Evolutionary conservation across 2,113 vertebrate genomes (phyloP), one percentile per base, ranked within the genome.

Genomic region (Laticauda colubrina): DNA sequence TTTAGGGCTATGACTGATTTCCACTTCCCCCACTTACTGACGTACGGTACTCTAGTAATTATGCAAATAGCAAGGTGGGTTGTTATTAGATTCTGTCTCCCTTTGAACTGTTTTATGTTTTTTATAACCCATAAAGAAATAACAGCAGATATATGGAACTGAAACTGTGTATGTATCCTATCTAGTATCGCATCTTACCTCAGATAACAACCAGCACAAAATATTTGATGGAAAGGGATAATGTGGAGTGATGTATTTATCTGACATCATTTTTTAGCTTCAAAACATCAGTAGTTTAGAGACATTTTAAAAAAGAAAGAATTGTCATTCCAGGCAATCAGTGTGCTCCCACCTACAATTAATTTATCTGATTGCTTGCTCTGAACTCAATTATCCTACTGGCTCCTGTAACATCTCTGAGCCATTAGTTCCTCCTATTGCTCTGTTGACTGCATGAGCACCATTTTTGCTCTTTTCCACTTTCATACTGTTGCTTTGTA

Each of bases 341-440:
- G 64, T 87, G 54, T 93, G 45, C 11, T 43, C 81, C 34, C 5
- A 69, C 54, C 92, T 34, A 87, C 56, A 93, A 86, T 90, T 93
- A 93, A 90, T 90, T 87, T 93, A 1, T 64, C 55, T 87, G 54
- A 93, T 45, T 90, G 81, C 45, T 64, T 87, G 57, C 43, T 90
- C 54, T 90, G 75, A 93, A 93, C 81, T 34, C 89, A 93, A 86
- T 93, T 93, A 87, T 87, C 48, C 92, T 64, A 69, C 14, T 64
- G 56, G 45, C 81, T 43, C 39, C 54, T 61, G 56, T 39, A 54
- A 93, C 56, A 61, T 54, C 89, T 93, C 29, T 12, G 88, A 81
- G 14, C 75, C 55, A 87, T 43, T n/a, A 39, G 89, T 90, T 87
- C 56, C 92, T 61, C 34, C 29, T 15, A 48, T 90, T 87, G 24